Conservation (phyloP, 2,888 invertebrate genomes). For the Deilephila porcellus region DNA sequence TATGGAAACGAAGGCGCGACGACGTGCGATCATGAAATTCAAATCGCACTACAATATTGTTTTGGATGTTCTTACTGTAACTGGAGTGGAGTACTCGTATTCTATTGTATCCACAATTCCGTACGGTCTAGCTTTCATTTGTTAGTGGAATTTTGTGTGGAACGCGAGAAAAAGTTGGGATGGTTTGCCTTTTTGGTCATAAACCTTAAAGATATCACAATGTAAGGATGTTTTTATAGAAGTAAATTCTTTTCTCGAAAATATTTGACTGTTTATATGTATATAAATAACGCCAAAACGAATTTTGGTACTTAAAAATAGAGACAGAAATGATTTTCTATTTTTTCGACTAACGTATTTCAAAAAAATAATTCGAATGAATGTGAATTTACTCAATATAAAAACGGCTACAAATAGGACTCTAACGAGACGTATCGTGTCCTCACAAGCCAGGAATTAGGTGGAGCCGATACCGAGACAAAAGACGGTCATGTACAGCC, state of each 20-base stretch:
- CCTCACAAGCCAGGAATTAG: conserved; percentile 5
- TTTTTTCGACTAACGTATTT: too few relatives aligned
- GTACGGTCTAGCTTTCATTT: not conserved
- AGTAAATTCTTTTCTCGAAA: too few relatives aligned
- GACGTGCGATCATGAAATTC: conserved; percentile 55
- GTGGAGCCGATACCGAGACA: conserved; percentile 7
- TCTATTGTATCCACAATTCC: not conserved
- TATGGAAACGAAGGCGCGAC: conserved; percentile 32
- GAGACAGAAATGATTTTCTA: too few relatives aligned
- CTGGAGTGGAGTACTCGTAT: not conserved
- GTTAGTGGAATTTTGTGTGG: not conserved
- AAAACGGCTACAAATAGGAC: not conserved
- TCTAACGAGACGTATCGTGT: not conserved
- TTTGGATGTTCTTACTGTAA: conserved; percentile 30
- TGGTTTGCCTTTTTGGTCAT: too few relatives aligned
- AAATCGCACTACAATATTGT: conserved; percentile 55
- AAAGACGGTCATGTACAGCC: conserved; percentile 16
- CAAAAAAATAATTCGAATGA: too few relatives aligned
- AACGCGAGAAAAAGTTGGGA: not conserved
- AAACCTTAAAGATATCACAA: too few relatives aligned
- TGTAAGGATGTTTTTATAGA: too few relatives aligned
- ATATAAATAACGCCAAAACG: too few relatives aligned
- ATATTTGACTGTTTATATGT: too few relatives aligned
- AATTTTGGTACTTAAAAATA: too few relatives aligned
- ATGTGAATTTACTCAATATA: too few relatives aligned